A percentile compares a stretch with the other conserved stretches of the same genome.
phyloP scores from a whole-genome alignment of 2,113 vertebrate genomes.

The Anser brachyrhynchus region DNA sequence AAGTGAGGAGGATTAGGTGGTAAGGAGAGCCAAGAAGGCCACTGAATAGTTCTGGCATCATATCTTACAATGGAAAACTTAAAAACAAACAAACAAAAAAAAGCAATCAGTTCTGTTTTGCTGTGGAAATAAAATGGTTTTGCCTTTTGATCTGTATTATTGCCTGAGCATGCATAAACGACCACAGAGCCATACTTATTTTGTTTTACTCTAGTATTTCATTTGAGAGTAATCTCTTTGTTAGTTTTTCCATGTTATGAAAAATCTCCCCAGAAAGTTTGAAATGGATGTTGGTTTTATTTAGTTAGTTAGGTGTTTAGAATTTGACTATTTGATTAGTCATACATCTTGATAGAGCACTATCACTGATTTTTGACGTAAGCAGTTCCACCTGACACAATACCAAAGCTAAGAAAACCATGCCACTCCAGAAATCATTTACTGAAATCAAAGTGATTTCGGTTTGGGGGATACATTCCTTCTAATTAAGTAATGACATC shows the following conservation, averaged over 20 bases:
- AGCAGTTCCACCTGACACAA: neutral
- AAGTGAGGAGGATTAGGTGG: neutral
- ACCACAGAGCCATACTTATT: neutral
- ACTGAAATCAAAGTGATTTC: neutral
- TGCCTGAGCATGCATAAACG: neutral
- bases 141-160: neutral
- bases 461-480: neutral
- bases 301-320: neutral
- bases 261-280: neutral
- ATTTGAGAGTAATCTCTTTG: neutral
- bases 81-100: neutral
- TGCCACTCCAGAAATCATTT: neutral
- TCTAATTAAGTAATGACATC: neutral
- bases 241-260: neutral
- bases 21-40: neutral
- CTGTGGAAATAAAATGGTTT: neutral
- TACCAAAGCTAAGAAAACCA: neutral
- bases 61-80: neutral
- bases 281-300: neutral
- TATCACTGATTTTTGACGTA: constrained; percentile 14
- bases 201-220: neutral
- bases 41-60: neutral
- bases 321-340: constrained; percentile 4
- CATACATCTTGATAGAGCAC: neutral
- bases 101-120: neutral